Evolutionary conservation across 2,888 invertebrate genomes (phyloP), one percentile per base, ranked within the genome.

Genomic region (Acronicta aceris): DNA sequence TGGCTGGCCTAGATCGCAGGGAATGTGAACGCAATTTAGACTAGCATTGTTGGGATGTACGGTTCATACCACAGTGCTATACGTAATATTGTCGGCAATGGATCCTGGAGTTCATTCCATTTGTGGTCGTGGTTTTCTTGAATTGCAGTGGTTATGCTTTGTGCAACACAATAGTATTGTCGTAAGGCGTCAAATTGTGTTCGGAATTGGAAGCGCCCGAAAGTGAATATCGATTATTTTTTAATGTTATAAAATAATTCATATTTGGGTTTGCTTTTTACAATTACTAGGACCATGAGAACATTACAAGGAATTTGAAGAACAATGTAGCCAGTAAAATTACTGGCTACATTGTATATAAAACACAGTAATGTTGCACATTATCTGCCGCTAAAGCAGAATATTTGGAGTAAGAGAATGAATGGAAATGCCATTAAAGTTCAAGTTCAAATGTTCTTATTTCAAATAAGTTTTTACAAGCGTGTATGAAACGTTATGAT

Each of bases 21-120:
- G 91, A 93, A 92, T 92, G 91, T 85, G 91, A 89, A 90, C 88
- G 90, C 93, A 92, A 92, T 92, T 90, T 92, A 89, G 88, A 79
- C 83, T 73, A 78, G 85, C 84, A 90, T 92, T 90, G 92, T 91
- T 85, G 86, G 85, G 87, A 88, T 89, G 86, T 86, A 79, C 81
- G 66, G 63, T 64, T 67, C 71, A 61, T 76, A 75, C 68, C 71
- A 63, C 46, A 55, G 69, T 49, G 51, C 60, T 74, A 71, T 81
- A 36, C 36, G 72, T 76, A 75, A 74, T 81, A 81, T 79, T 74
- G 71, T 75, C 64, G 56, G 41, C 49, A 71, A 71, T 76, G 71
- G 74, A 74, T 78, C 73, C 65, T 59, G 71, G 52, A 64, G 74
- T 67, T 66, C 67, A 75, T 74, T 71, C 74, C 58, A 69, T 76